Evolutionary conservation across 2,797 vertebrate species (phyloP), one percentile per base, ranked within the genome.

Genomic region (Tiaroga cobitis): DNA sequence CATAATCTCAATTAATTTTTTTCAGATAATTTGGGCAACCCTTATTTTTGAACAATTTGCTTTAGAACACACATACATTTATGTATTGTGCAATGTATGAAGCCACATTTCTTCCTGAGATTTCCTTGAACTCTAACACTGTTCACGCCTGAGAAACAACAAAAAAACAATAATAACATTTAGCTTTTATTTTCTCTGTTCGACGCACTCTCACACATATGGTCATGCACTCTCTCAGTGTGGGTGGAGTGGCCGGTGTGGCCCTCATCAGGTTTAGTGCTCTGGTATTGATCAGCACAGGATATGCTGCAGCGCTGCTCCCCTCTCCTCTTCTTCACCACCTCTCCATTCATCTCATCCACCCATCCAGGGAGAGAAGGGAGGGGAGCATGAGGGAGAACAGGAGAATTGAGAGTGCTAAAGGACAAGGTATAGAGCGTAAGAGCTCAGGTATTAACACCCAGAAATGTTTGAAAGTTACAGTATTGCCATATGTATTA

Each of bases 251-350:
- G 73, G 81, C 69, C 49, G 32, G 83, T 8, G 24, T 89, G 84
- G 90, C 90, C 92, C 92, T 94, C 94, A 95, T 95, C 93, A 93
- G 90, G 92, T 94, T 94, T 95, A 94, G 93, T 95, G 95, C 92
- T 95, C 89, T 85, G 49, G 86, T 94, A 95, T 94, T 90, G 94
- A 95, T 95, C 93, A 94, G 92, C 69, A 91, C 92, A 94, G 94
- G 92, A 94, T 94, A 92, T 93, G 92, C 88, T 90, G 91, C 91
- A 90, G 92, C 79, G 56, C 10, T 41, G 81, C 70, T 84, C 75
- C 41, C 43, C 83, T 91, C 91, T 86, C 91, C 83, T 92, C 90
- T 89, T 43, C 89, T 82, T 88, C 88, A 90, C 91, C 91, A 88
- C 88, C 86, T 83, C 87, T 87, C 83, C 86, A 82, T 89, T 81